Percentiles rank a stretch among this genome's conserved stretches.
Evolutionary conservation across 53 echinoderm and acorn worm genomes (phyloP).

Genomic region (Apostichopus leukothele): DNA sequence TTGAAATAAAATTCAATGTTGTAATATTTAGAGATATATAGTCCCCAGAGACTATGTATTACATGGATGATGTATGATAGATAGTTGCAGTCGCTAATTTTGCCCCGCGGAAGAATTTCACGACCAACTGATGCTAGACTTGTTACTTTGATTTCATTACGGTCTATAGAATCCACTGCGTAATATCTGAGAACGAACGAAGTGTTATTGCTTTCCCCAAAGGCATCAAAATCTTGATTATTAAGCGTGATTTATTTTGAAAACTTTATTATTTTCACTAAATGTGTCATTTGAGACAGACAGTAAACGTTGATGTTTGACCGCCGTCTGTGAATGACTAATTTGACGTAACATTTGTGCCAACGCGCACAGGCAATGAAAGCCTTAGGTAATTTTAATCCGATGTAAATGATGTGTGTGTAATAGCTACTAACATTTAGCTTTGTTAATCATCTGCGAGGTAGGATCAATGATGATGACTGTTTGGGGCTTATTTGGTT

Average conservation of each 20-base stretch:
- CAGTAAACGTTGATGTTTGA: conserved; percentile 30
- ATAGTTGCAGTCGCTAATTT: conserved; percentile 22
- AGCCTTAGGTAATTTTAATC: conserved; percentile 13
- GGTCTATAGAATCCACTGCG: neutral
- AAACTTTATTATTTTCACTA: conserved; percentile 46
- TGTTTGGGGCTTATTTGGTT: no score
- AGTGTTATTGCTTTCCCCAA: conserved; percentile 40
- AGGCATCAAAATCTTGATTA: conserved; percentile 39
- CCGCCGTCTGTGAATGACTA: conserved; percentile 35
- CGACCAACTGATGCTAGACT: neutral
- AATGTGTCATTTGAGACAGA: conserved; percentile 21
- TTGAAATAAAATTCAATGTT: neutral
- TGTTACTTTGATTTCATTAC: conserved; percentile 39
- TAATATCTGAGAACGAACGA: conserved; percentile 12
- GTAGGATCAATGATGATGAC: neutral
- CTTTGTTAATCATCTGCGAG: conserved; percentile 25
- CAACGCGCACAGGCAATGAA: neutral
- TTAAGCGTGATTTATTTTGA: conserved; percentile 45
- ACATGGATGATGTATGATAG: conserved; percentile 31
- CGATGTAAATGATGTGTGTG: conserved; percentile 36
- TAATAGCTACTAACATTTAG: conserved; percentile 37
- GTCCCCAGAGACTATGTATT: neutral
- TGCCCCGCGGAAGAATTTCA: conserved; percentile 40
- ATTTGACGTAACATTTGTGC: conserved; percentile 36
- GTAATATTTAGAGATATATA: neutral